phyloP scores from a whole-genome alignment of 2,797 vertebrate genomes.

The Tragopan temminckii region DNA sequence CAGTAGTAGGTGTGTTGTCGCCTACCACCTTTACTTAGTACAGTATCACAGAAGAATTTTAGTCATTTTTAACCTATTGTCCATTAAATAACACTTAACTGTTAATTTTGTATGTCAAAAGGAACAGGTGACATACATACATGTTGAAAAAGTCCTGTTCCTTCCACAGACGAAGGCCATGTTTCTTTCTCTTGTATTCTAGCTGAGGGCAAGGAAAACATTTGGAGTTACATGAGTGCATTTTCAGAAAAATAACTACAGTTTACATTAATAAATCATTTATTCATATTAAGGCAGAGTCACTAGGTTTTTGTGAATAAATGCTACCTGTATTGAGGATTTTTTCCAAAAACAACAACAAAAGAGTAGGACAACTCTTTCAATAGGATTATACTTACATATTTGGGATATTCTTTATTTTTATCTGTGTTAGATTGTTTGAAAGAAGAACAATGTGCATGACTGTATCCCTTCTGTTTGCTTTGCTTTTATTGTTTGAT shows the following conservation, averaged over 20 bases:
- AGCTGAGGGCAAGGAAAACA: accelerated
- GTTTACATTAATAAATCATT: neutral
- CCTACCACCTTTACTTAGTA: neutral
- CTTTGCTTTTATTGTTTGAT: neutral
- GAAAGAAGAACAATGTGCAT: neutral
- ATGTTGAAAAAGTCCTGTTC: neutral
- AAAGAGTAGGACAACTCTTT: neutral
- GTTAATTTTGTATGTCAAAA: neutral
- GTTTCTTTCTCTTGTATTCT: neutral
- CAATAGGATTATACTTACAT: neutral
- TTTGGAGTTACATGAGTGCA: neutral
- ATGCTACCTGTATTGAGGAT: accelerated
- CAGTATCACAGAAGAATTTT: neutral
- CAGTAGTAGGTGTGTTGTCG: accelerated
- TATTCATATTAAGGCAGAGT: neutral
- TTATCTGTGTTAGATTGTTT: neutral
- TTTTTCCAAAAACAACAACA: neutral
- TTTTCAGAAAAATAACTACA: neutral
- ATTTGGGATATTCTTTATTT: neutral
- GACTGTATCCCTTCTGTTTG: neutral
- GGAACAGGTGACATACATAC: accelerated
- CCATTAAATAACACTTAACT: neutral
- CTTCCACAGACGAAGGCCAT: neutral
- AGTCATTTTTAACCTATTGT: neutral
- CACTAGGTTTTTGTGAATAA: neutral